Conservation (phyloP, 2,888 invertebrate species). For the Acrobasis consociella region DNA sequence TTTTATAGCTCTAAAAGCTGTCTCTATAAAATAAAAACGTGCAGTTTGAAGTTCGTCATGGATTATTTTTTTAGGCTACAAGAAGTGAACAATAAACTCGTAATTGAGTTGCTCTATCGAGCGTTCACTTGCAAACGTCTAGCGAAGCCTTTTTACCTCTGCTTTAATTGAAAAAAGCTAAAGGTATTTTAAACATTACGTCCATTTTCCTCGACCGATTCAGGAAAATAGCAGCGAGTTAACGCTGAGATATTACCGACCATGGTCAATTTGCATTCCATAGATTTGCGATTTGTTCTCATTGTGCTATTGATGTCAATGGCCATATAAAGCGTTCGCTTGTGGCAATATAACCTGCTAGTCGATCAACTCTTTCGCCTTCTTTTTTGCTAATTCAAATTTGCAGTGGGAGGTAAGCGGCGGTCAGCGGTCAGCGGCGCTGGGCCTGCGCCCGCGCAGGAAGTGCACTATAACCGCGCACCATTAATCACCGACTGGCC, state of each 20-base stretch:
- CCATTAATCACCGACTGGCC: constrained; percentile 60
- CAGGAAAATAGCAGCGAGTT: constrained; percentile 16
- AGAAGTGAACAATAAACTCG: constrained; percentile 23
- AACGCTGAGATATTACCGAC: constrained; percentile 15
- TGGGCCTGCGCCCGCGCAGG: constrained; percentile 46
- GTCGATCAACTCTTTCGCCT: constrained; percentile 46
- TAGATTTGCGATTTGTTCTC: constrained; percentile 32
- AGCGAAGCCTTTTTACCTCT: constrained; percentile 13
- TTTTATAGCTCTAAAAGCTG: no score
- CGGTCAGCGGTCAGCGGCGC: constrained; percentile 23
- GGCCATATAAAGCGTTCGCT: constrained; percentile 40
- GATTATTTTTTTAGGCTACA: constrained; percentile 21
- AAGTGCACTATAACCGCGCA: constrained; percentile 63
- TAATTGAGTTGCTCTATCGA: constrained; percentile 28
- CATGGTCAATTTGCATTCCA: constrained; percentile 21
- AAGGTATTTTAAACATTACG: background rate
- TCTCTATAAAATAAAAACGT: background rate
- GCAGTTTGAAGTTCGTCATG: constrained; percentile 18
- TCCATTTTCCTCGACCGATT: constrained; percentile 12
- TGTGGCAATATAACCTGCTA: constrained; percentile 37
- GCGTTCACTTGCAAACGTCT: constrained; percentile 19
- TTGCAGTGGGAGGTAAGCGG: constrained; percentile 31
- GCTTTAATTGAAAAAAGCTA: constrained; percentile 13
- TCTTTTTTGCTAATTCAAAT: constrained; percentile 51
- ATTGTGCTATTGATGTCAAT: constrained; percentile 41